phyloP scores from a whole-genome alignment of 2,888 invertebrate species.

The Hydriomena furcata region DNA sequence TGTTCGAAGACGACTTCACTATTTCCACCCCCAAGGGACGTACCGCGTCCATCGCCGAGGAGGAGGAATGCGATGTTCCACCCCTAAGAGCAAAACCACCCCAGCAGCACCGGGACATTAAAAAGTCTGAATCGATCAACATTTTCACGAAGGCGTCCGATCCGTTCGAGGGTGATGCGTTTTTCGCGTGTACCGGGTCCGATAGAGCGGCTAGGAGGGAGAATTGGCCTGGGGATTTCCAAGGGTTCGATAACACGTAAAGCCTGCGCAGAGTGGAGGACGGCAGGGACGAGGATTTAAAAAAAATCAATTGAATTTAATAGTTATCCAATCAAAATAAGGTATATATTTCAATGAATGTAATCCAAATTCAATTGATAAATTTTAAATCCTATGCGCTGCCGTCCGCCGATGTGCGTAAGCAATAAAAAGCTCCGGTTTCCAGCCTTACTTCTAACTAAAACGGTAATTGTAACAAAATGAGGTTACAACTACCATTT shows the following conservation, averaged over 20 bases:
- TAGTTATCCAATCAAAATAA: too few relatives aligned
- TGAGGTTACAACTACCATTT: too few relatives aligned
- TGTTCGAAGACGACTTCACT: conserved; percentile 89
- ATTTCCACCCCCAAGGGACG: conserved; percentile 63
- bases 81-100: conserved; percentile 64
- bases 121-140: conserved; percentile 95
- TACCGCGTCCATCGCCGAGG: conserved; percentile 76
- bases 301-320: too few relatives aligned
- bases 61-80: conserved; percentile 70
- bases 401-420: too few relatives aligned
- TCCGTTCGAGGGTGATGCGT: conserved; percentile 95
- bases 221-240: conserved; percentile 79
- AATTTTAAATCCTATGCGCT: too few relatives aligned
- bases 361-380: too few relatives aligned
- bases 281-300: too few relatives aligned
- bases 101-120: conserved; percentile 85
- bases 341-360: too few relatives aligned
- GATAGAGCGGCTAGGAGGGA: conserved; percentile 72
- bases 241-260: conserved; percentile 74
- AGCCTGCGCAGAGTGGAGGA: too few relatives aligned
- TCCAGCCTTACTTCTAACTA: too few relatives aligned
- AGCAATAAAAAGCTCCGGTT: too few relatives aligned
- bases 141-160: conserved; percentile 94
- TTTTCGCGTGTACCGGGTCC: conserved; percentile 86
- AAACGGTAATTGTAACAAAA: too few relatives aligned